Evolutionary conservation across 2,888 invertebrate species (phyloP).

Genomic region (Drosophila longiperda): DNA sequence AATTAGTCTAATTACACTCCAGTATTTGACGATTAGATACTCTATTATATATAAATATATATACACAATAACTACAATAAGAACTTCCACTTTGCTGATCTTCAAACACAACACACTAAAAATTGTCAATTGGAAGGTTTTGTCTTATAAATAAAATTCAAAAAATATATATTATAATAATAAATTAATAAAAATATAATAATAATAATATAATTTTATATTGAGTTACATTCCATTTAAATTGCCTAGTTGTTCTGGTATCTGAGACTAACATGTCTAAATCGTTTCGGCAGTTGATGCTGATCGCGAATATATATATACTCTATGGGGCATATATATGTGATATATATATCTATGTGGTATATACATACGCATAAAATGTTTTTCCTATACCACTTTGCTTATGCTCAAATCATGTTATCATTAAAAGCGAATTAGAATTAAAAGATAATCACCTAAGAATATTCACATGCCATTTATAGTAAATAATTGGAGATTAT

Average conservation of each 20-base stretch:
- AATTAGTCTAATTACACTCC: not conserved
- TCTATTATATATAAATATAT: not conserved
- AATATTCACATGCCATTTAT: slow-evolving; percentile 5
- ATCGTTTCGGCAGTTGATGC: not conserved
- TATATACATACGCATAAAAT: not conserved
- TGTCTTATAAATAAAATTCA: not conserved
- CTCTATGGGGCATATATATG: not conserved
- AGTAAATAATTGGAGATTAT: not conserved
- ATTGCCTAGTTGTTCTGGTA: not conserved
- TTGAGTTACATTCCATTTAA: not conserved
- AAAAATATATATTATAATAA: too few species aligned
- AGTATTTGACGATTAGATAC: not conserved
- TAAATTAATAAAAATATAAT: too few species aligned
- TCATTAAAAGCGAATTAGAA: not conserved
- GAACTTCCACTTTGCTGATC: too few species aligned
- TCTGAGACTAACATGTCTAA: not conserved
- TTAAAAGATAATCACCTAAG: not conserved
- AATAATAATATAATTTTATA: not conserved
- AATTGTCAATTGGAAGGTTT: not conserved
- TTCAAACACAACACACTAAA: not conserved
- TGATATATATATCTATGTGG: too few species aligned
- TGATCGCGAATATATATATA: not conserved
- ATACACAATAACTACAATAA: too few species aligned
- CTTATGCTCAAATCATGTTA: not conserved
- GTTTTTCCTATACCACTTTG: not conserved